phyloP scores from a whole-genome alignment of 2,888 invertebrate genomes.

The Dysmachus trigonus region DNA sequence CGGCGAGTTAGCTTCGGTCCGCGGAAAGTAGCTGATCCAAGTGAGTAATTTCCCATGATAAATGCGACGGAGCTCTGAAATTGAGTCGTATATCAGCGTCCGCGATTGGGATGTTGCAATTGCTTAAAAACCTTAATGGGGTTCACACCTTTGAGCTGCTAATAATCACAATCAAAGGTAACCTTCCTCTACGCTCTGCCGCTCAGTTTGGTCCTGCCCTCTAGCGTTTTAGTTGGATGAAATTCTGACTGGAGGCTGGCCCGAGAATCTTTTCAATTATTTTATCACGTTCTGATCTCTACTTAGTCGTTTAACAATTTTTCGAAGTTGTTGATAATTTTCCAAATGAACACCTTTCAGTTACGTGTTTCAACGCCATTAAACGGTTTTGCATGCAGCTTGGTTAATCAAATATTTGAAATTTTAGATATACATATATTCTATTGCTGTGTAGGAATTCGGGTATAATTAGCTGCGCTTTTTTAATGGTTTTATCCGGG shows the following conservation, averaged over 20 bases:
- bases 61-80: not conserved
- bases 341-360: not conserved
- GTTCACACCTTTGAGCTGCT: constrained; percentile 1
- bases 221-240: not conserved
- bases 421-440: too few species aligned
- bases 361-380: not conserved
- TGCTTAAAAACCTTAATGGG: not conserved
- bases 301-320: not conserved
- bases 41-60: constrained; percentile 30
- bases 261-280: not conserved
- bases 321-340: not conserved
- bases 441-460: too few species aligned
- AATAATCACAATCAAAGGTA: not conserved
- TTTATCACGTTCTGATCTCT: not conserved
- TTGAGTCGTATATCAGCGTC: constrained; percentile 35
- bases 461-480: too few species aligned
- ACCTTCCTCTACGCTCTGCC: not conserved
- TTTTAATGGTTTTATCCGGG: too few species aligned
- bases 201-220: not conserved
- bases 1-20: not conserved
- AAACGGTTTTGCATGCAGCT: not conserved
- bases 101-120: not conserved
- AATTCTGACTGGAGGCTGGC: not conserved
- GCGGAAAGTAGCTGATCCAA: constrained; percentile 24
- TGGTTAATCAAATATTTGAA: not conserved